phyloP scores from a whole-genome alignment of 2,888 invertebrate species.

The Lithophane semibrunnea region DNA sequence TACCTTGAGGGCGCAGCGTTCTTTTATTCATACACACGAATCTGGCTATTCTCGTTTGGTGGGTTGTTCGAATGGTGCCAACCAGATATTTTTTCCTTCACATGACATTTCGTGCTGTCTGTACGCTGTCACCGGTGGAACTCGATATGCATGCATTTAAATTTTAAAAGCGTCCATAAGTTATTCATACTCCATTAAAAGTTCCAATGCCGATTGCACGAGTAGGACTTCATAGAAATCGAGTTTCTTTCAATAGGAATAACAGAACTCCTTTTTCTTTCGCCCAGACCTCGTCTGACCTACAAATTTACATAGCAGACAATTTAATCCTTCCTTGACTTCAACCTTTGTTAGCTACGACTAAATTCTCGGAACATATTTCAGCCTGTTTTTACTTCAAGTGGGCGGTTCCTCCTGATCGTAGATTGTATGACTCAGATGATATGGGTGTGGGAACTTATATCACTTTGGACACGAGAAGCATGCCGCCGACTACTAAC shows the following conservation, averaged over 20 bases:
- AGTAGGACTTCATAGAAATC: constrained; percentile 61
- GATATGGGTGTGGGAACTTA: constrained; percentile 85
- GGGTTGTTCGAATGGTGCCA: constrained; percentile 81
- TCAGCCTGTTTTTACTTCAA: constrained; percentile 80
- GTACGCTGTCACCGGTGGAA: constrained; percentile 69
- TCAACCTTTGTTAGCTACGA: constrained; percentile 71
- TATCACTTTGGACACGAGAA: constrained; percentile 75
- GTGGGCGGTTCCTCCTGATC: constrained; percentile 83
- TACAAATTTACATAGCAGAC: constrained; percentile 76
- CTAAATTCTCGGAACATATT: constrained; percentile 79
- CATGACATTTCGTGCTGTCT: constrained; percentile 74
- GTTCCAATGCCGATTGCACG: constrained; percentile 57
- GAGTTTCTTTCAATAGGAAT: constrained; percentile 66
- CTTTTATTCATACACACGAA: constrained; percentile 85
- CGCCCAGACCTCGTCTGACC: constrained; percentile 72
- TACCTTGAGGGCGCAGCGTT: constrained; percentile 80
- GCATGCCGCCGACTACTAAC: constrained; percentile 74
- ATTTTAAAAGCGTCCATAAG: constrained; percentile 66
- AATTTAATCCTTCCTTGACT: constrained; percentile 73
- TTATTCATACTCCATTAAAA: constrained; percentile 65
- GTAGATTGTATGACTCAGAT: constrained; percentile 85
- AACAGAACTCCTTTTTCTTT: constrained; percentile 65
- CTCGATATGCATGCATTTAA: constrained; percentile 70
- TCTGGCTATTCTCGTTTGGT: constrained; percentile 86
- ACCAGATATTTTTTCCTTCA: constrained; percentile 78